phyloP scores from a whole-genome alignment of 2,113 vertebrate species.

The Spea multiplicata region DNA sequence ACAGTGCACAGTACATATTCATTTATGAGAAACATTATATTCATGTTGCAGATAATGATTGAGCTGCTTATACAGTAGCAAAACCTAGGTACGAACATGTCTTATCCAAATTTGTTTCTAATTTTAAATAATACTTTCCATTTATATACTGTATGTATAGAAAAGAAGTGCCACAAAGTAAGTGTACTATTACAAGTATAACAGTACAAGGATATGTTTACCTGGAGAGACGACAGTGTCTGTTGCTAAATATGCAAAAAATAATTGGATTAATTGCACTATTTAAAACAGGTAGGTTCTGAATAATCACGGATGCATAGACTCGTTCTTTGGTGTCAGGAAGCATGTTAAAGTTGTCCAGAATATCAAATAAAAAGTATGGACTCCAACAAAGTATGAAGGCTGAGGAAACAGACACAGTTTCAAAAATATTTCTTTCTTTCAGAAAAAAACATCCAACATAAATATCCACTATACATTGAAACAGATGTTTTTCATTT shows the following conservation, averaged over 20 bases:
- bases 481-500: no score
- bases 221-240: conserved; percentile 56
- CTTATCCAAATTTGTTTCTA: no score
- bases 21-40: no score
- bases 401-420: conserved; percentile 49
- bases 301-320: conserved; percentile 71
- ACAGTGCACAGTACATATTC: no score
- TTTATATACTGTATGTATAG: neutral
- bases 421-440: neutral
- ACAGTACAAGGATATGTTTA: conserved; percentile 40
- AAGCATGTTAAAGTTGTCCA: conserved; percentile 75
- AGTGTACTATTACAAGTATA: neutral
- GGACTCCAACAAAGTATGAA: conserved; percentile 73
- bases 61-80: no score
- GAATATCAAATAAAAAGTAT: conserved; percentile 75
- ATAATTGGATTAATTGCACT: conserved; percentile 74
- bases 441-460: no score
- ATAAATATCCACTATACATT: no score
- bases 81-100: no score
- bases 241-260: conserved; percentile 68
- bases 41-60: no score
- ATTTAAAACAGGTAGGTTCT: conserved; percentile 72
- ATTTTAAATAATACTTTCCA: no score
- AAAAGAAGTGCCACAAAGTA: neutral
- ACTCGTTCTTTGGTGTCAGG: conserved; percentile 69